Evolutionary conservation across 2,113 vertebrate species (phyloP).

Genomic region (Peromyscus leucopus): DNA sequence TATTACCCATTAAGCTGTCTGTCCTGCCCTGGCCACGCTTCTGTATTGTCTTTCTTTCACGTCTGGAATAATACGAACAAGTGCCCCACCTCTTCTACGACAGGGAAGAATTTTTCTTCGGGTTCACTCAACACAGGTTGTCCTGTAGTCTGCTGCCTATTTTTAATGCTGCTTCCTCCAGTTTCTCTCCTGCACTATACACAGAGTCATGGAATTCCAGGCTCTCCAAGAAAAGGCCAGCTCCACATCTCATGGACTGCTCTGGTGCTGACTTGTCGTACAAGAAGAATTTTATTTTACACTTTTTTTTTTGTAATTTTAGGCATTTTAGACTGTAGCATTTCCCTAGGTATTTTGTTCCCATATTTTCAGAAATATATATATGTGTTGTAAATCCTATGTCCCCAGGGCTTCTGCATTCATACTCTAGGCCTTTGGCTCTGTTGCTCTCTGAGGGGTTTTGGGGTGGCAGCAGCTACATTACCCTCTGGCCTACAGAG

Average conservation of each 20-base stretch:
- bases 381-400: neutral
- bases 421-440: neutral
- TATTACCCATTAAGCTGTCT: neutral
- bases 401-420: neutral
- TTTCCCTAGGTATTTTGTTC: neutral
- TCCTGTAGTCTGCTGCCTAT: neutral
- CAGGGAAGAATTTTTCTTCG: neutral
- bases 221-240: neutral
- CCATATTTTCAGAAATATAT: neutral
- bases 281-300: neutral
- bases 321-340: neutral
- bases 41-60: neutral
- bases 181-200: neutral
- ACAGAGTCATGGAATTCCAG: neutral
- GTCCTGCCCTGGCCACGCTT: neutral
- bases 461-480: too few species aligned
- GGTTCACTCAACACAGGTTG: neutral
- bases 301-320: neutral
- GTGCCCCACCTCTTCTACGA: neutral
- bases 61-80: neutral
- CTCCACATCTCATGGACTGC: neutral
- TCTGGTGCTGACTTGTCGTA: neutral
- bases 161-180: neutral
- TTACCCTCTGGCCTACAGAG: neutral
- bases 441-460: neutral